Percentiles rank a stretch among this genome's conserved stretches.
Conservation (phyloP, 1,140 invertebrate genomes). For the Cardiocondyla obscurior region DNA sequence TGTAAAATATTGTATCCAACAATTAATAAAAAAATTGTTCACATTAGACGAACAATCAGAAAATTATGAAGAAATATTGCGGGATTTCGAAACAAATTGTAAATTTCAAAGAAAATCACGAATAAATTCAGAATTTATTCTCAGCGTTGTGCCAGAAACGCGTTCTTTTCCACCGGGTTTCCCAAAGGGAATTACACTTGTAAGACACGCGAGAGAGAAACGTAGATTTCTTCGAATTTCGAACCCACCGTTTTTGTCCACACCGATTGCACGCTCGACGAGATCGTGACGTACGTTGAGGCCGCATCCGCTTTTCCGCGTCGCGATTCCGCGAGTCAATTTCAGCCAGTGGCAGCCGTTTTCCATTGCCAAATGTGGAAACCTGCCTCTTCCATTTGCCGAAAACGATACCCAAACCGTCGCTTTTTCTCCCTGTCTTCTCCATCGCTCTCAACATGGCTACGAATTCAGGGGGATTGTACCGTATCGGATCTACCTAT, state of each 20-base stretch:
- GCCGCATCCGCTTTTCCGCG: conserved; percentile 40
- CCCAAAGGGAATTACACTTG: conserved; percentile 21
- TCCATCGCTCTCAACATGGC: not conserved
- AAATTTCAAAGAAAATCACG: not conserved
- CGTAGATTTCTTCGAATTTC: not conserved
- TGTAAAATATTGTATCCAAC: not conserved
- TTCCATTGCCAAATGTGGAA: conserved; percentile 60
- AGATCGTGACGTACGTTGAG: not conserved
- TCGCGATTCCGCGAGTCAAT: conserved; percentile 65
- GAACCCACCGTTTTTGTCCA: conserved; percentile 14
- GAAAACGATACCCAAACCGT: conserved; percentile 48
- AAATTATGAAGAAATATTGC: not conserved
- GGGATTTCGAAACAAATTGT: not conserved
- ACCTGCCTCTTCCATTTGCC: conserved; percentile 65
- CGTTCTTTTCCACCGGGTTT: not conserved
- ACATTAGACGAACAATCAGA: not conserved
- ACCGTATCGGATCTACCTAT: conserved; percentile 19
- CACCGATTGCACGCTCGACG: conserved; percentile 26
- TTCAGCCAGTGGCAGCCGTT: conserved; percentile 47
- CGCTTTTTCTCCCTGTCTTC: conserved; percentile 42
- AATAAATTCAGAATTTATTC: conserved; percentile 21
- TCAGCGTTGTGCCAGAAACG: not conserved
- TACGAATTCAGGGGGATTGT: conserved; percentile 54
- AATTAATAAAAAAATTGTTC: not conserved
- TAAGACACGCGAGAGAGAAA: not conserved